Evolutionary conservation across 2,113 vertebrate genomes (phyloP).

Genomic region (Hippopotamus amphibius): DNA sequence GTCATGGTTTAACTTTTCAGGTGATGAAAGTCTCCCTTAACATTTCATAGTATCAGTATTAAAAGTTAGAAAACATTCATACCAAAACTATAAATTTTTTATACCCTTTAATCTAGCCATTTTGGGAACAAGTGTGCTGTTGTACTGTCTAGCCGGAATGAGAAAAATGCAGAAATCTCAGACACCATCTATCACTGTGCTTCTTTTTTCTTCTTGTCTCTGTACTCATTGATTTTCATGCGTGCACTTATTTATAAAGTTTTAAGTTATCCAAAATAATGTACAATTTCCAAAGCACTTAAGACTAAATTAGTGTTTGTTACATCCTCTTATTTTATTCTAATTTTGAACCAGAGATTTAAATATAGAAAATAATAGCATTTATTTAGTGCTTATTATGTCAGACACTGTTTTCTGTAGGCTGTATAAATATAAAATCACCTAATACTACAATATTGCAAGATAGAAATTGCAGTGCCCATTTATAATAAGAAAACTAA

Average conservation of each 20-base stretch:
- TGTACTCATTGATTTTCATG: neutral
- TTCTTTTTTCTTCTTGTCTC: neutral
- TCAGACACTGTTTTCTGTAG: neutral
- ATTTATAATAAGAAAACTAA: neutral
- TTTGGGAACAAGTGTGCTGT: neutral
- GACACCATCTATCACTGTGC: neutral
- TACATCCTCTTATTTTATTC: neutral
- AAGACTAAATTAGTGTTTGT: neutral
- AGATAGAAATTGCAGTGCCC: neutral
- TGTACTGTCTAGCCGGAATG: neutral
- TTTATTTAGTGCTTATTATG: neutral
- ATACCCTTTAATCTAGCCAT: neutral
- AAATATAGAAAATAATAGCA: neutral
- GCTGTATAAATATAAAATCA: slow-evolving; percentile 6
- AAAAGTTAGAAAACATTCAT: slow-evolving; percentile 8
- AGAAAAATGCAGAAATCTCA: slow-evolving; percentile 6
- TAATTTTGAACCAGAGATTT: slow-evolving; percentile 18
- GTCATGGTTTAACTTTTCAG: neutral
- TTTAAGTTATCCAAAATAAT: neutral
- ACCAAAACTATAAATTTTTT: neutral
- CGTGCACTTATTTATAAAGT: slow-evolving; percentile 19
- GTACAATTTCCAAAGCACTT: neutral
- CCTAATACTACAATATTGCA: neutral
- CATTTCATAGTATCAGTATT: neutral
- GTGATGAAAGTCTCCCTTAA: neutral